Evolutionary conservation across 1,140 invertebrate species (phyloP).

Genomic region (Probaryconus sp.): DNA sequence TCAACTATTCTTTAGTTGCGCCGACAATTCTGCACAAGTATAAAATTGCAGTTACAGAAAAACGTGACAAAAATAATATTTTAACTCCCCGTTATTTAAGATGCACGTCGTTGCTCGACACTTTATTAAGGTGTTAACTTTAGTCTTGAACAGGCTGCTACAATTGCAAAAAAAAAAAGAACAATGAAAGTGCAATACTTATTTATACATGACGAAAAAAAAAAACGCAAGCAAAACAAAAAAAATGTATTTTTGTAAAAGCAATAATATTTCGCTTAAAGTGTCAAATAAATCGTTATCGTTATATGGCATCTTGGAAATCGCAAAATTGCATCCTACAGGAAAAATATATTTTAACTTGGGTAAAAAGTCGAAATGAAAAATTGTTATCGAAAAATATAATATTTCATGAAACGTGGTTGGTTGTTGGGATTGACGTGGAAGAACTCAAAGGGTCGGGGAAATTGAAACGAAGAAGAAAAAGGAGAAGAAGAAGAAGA

Average conservation of each 20-base stretch:
- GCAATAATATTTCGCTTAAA: too few relatives aligned
- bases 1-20: slow-evolving; percentile 11
- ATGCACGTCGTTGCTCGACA: slow-evolving; percentile 23
- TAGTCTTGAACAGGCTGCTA: slow-evolving; percentile 4
- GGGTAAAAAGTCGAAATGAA: not conserved
- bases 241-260: too few relatives aligned
- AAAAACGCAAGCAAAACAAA: too few relatives aligned
- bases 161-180: slow-evolving; percentile 39
- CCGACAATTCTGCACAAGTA: slow-evolving; percentile 7
- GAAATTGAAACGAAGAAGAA: too few relatives aligned
- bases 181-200: too few relatives aligned
- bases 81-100: slow-evolving; percentile 10
- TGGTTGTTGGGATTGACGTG: slow-evolving; percentile 12
- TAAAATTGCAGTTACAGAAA: slow-evolving; percentile 28
- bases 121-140: slow-evolving; percentile 36
- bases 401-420: slow-evolving; percentile 25
- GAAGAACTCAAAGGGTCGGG: slow-evolving; percentile 33
- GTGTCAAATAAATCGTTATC: too few relatives aligned
- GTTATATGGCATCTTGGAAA: too few relatives aligned
- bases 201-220: too few relatives aligned
- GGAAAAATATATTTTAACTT: not conserved
- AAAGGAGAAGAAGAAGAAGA: too few relatives aligned
- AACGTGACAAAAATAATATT: slow-evolving; percentile 34
- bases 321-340: slow-evolving; percentile 17
- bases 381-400: slow-evolving; percentile 38